Conservation (phyloP, 2,797 vertebrate genomes). For the Mormyrops boulengeri region DNA sequence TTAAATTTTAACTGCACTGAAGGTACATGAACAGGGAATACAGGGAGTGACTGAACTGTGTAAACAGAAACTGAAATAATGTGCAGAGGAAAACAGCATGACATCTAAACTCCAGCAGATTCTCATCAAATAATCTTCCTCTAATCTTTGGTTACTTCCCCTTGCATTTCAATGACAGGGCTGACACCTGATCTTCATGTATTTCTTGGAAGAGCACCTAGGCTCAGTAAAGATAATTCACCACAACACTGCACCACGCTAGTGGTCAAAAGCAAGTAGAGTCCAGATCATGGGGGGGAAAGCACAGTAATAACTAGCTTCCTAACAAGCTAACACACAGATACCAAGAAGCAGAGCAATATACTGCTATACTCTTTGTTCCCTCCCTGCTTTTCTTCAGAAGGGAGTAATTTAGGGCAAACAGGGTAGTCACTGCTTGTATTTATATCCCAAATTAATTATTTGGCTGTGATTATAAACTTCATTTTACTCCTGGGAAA, state of each 20-base stretch:
- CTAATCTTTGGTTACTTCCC: constrained; percentile 3
- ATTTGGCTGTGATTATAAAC: background rate
- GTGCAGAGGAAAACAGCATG: background rate
- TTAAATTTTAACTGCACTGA: background rate
- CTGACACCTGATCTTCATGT: background rate
- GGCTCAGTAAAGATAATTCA: constrained; percentile 37
- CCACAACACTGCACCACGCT: constrained; percentile 28
- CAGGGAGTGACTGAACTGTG: background rate
- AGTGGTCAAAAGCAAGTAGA: background rate
- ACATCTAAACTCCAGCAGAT: constrained; percentile 15
- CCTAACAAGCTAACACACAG: background rate
- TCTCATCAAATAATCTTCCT: constrained; percentile 25
- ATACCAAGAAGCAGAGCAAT: background rate
- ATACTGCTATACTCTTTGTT: background rate
- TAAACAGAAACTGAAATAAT: background rate
- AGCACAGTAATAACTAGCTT: background rate
- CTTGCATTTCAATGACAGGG: background rate
- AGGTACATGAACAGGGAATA: background rate
- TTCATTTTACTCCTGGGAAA: background rate
- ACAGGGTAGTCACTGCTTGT: background rate
- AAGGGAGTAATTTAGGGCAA: background rate
- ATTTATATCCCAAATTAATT: background rate
- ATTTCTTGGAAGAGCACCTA: constrained; percentile 12
- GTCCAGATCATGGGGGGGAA: background rate
- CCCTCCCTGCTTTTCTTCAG: background rate